A percentile compares a stretch with the other conserved stretches of the same genome.
phyloP scores from a whole-genome alignment of 2,888 invertebrate species.

The Eucera pruinosa region DNA sequence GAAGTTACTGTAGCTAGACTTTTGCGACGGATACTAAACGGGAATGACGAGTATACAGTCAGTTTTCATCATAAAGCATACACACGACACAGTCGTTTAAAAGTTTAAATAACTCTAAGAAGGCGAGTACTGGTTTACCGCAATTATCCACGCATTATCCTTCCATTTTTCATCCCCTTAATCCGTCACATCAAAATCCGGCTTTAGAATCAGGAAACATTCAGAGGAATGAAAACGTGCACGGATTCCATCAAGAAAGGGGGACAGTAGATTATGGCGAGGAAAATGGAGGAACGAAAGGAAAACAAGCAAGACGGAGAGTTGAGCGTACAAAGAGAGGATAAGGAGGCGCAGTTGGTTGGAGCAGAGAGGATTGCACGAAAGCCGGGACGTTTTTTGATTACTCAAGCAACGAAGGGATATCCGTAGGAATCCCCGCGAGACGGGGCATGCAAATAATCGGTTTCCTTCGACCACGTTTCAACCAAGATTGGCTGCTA shows the following conservation, averaged over 20 bases:
- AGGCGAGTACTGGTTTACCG: too few species aligned
- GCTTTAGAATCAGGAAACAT: neutral
- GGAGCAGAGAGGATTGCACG: constrained; percentile 23
- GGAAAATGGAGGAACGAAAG: neutral
- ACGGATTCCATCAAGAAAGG: too few species aligned
- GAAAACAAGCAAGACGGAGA: neutral
- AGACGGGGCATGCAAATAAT: constrained; percentile 69
- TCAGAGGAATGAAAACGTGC: neutral
- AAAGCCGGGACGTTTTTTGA: constrained; percentile 68
- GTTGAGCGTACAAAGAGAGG: neutral
- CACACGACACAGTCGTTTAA: too few species aligned
- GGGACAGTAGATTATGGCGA: too few species aligned
- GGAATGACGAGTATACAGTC: too few species aligned
- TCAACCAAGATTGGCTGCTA: constrained; percentile 61
- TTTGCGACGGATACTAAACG: too few species aligned
- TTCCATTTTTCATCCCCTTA: neutral
- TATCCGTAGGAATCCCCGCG: constrained; percentile 57
- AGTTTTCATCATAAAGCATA: too few species aligned
- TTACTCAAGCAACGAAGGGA: constrained; percentile 60
- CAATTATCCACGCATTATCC: neutral
- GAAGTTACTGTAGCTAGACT: too few species aligned
- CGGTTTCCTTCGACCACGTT: constrained; percentile 57
- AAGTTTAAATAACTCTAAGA: too few species aligned
- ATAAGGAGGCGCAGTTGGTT: too few species aligned
- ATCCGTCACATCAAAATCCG: constrained; percentile 16